Evolutionary conservation across 2,888 invertebrate species (phyloP).

Genomic region (Orthonychiurus folsomi): DNA sequence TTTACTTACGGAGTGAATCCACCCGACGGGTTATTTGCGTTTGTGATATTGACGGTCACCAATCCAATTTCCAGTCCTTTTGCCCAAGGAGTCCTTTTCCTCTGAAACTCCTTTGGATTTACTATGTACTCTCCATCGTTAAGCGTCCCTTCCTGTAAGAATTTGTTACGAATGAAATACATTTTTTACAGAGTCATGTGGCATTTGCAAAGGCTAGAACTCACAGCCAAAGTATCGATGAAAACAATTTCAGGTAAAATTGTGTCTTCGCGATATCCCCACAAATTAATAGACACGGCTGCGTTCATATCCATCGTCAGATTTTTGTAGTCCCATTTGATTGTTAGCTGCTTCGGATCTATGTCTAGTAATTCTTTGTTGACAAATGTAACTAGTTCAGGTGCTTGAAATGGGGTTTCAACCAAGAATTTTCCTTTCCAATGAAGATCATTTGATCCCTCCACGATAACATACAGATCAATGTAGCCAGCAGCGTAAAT

Average conservation of each 20-base stretch:
- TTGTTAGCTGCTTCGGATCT: conserved; percentile 62
- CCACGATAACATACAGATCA: conserved; percentile 73
- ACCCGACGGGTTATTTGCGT: conserved; percentile 58
- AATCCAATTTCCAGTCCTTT: conserved; percentile 72
- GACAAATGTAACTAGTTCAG: conserved; percentile 74
- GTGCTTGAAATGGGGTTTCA: conserved; percentile 79
- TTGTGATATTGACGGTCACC: conserved; percentile 75
- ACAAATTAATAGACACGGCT: conserved; percentile 69
- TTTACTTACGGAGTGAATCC: conserved; percentile 63
- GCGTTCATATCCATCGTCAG: conserved; percentile 71
- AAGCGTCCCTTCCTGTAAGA: conserved; percentile 45
- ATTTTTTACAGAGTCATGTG: no score
- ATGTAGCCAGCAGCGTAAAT: conserved; percentile 82
- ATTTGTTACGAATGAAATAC: no score
- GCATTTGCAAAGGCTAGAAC: conserved; percentile 6
- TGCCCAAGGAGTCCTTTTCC: conserved; percentile 54
- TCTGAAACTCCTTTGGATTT: conserved; percentile 61
- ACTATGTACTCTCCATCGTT: conserved; percentile 67
- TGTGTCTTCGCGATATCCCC: conserved; percentile 80
- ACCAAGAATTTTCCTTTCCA: conserved; percentile 88
- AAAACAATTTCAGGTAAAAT: conserved; percentile 70
- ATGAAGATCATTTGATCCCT: conserved; percentile 64
- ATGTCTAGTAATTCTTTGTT: conserved; percentile 60
- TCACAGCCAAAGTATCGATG: conserved; percentile 51
- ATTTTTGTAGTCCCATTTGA: conserved; percentile 77